Conservation (phyloP, 2,113 vertebrate species). For the Oryzias curvinotus region DNA sequence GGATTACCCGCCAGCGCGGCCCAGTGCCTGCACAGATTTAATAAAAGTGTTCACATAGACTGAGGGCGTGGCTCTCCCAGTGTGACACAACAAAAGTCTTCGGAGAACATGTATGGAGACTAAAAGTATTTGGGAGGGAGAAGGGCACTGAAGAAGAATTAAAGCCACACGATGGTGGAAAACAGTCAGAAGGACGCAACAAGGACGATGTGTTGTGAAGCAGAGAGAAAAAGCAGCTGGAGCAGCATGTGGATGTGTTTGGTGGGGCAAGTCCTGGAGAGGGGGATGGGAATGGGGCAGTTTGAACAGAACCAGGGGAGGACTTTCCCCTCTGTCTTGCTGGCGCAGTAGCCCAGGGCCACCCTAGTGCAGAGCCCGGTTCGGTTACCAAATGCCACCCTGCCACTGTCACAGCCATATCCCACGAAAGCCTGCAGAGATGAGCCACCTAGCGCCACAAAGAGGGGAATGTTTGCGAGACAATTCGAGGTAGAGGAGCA, state of each 20-base stretch:
- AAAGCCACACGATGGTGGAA: slow-evolving; percentile 62
- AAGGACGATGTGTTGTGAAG: slow-evolving; percentile 42
- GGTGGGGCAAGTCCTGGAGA: slow-evolving; percentile 22
- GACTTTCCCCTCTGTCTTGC: slow-evolving; percentile 58
- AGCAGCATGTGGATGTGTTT: slow-evolving; percentile 37
- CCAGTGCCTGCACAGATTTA: slow-evolving; percentile 79
- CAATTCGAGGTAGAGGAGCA: slow-evolving; percentile 84
- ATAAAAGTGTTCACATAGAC: slow-evolving; percentile 83
- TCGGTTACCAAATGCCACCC: slow-evolving; percentile 85
- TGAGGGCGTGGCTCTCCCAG: slow-evolving; percentile 79
- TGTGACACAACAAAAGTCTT: slow-evolving; percentile 72
- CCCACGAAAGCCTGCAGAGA: slow-evolving; percentile 88
- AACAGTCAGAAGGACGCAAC: slow-evolving; percentile 37
- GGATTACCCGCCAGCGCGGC: slow-evolving; percentile 74
- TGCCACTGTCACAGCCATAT: slow-evolving; percentile 88
- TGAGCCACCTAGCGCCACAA: slow-evolving; percentile 90
- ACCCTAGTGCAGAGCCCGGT: slow-evolving; percentile 80
- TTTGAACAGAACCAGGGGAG: slow-evolving; percentile 44
- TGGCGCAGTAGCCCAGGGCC: slow-evolving; percentile 78
- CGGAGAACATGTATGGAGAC: slow-evolving; percentile 76
- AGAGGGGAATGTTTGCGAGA: slow-evolving; percentile 88
- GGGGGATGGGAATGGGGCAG: slow-evolving; percentile 37
- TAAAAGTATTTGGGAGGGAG: slow-evolving; percentile 56
- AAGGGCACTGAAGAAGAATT: slow-evolving; percentile 72
- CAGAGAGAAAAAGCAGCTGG: slow-evolving; percentile 39